Evolutionary conservation across 2,888 invertebrate genomes (phyloP).

Genomic region (Ceramica pisi): DNA sequence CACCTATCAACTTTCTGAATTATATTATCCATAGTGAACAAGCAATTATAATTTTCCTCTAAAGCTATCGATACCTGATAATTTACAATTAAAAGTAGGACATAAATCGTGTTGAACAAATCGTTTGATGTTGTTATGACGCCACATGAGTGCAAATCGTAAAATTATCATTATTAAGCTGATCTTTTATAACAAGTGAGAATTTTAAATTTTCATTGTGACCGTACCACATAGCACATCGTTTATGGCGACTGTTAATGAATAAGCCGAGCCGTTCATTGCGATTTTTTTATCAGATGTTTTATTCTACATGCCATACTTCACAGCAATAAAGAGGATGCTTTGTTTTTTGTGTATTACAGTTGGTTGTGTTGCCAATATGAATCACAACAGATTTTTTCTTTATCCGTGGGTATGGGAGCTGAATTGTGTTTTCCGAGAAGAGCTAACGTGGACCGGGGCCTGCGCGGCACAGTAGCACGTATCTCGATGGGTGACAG

Average conservation of each 20-base stretch:
- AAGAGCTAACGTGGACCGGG: slow-evolving; percentile 38
- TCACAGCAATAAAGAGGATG: slow-evolving; percentile 45
- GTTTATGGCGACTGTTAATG: slow-evolving; percentile 40
- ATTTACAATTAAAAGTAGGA: slow-evolving; percentile 69
- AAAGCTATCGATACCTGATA: slow-evolving; percentile 69
- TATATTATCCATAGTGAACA: slow-evolving; percentile 56
- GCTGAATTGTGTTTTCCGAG: slow-evolving; percentile 37
- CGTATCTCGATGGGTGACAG: slow-evolving; percentile 75
- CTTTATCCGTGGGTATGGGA: slow-evolving; percentile 18
- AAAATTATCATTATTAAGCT: slow-evolving; percentile 55
- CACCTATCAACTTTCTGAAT: slow-evolving; percentile 29
- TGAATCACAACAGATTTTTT: slow-evolving; percentile 45
- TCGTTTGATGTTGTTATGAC: slow-evolving; percentile 55
- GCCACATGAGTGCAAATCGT: slow-evolving; percentile 55
- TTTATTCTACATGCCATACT: slow-evolving; percentile 52
- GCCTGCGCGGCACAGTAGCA: slow-evolving; percentile 74
- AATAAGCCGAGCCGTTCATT: slow-evolving; percentile 48
- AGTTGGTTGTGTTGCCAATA: slow-evolving; percentile 40
- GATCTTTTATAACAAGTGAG: slow-evolving; percentile 32
- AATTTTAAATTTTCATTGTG: slow-evolving; percentile 28
- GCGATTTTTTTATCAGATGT: slow-evolving; percentile 48
- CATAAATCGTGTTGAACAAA: slow-evolving; percentile 52
- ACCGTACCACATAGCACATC: slow-evolving; percentile 33
- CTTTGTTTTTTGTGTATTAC: slow-evolving; percentile 43
- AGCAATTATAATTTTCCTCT: slow-evolving; percentile 66